Base-by-base conservation (phyloP, 2,113 vertebrate genomes). In the Ptilonorhynchus violaceus region DNA sequence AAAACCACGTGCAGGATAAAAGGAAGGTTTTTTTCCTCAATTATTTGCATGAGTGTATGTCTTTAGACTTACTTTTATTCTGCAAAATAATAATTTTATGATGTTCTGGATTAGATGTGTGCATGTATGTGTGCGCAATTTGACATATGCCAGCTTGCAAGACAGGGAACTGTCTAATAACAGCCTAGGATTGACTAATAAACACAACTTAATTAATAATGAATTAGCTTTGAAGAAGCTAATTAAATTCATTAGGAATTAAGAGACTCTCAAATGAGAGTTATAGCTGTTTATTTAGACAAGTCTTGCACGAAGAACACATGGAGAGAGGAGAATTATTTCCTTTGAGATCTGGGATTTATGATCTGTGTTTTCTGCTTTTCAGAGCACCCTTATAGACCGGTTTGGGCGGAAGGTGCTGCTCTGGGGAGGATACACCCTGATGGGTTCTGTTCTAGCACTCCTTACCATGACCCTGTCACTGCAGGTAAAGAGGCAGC, bases 351-450 rank as follows among this genome's bases (percentile, higher is more conserved):
- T 18, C 13, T 41, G 59, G 35, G 46, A 41, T 50, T 58, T 42
- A 35, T 14, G 10, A 56, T 7, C 33, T 0, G 0, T 58, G 56
- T 12, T 46, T 95, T 90, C 22, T 95, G n/a, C 60, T 58, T 93
- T 49, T 30, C 95, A 99, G 98, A 98, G 97, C 79, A 98, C 98
- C 53, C 86, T 98, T 12, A 99, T 99, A 62, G 98, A 99, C 37
- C 95, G 94, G 15, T 97, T 97, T 49, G 98, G 98, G 56, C 96
- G 98, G 83, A 98, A 98, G 92, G 96, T 96, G 73, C 95, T 99
- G 86, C 97, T 99, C 6, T 98, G 98, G 64, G 97, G 96, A 24
- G 98, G 98, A 69, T 99, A 98, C 56, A 73, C 93, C 0, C 46
- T 98, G 68, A 99, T 99, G 98, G 77, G 96, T 5, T 44, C 98